Base-by-base conservation (phyloP, 2,797 vertebrate genomes). In the Sardinella longiceps region DNA sequence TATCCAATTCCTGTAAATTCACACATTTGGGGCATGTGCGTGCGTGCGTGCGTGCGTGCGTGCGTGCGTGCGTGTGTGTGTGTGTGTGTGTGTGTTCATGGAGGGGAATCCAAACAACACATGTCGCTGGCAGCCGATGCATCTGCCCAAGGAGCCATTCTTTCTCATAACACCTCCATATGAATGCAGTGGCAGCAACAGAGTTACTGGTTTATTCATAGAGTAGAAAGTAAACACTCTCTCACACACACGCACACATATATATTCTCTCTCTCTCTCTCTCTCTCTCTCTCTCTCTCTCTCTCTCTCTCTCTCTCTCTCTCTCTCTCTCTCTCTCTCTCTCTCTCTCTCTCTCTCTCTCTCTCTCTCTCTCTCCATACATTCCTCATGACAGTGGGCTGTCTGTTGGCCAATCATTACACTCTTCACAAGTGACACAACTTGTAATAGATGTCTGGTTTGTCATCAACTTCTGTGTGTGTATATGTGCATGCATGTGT, bases 311-410 rank as follows among this genome's bases (percentile, higher is more conserved):
- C n/a, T n/a, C n/a, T n/a, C n/a, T n/a, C n/a, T n/a, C n/a, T n/a
- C n/a, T n/a, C n/a, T n/a, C n/a, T n/a, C n/a, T n/a, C n/a, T n/a
- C n/a, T n/a, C n/a, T n/a, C n/a, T n/a, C n/a, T n/a, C n/a, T n/a
- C n/a, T n/a, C n/a, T n/a, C n/a, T n/a, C n/a, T n/a, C n/a, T n/a
- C n/a, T n/a, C n/a, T n/a, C n/a, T n/a, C n/a, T n/a, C n/a, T n/a
- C n/a, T n/a, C n/a, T n/a, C n/a, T n/a, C n/a, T n/a, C n/a, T n/a
- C n/a, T n/a, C n/a, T n/a, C n/a, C n/a, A 60, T 51, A 25, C 80
- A 80, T 82, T 60, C 48, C 86, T 70, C 10, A 66, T 12, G 82
- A 48, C 28, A n/a, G n/a, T n/a, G n/a, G n/a, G n/a, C n/a, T n/a
- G n/a, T n/a, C n/a, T n/a, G n/a, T n/a, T n/a, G n/a, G n/a, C n/a